phyloP scores from a whole-genome alignment of 2,113 vertebrate genomes.

The Chunga burmeisteri region DNA sequence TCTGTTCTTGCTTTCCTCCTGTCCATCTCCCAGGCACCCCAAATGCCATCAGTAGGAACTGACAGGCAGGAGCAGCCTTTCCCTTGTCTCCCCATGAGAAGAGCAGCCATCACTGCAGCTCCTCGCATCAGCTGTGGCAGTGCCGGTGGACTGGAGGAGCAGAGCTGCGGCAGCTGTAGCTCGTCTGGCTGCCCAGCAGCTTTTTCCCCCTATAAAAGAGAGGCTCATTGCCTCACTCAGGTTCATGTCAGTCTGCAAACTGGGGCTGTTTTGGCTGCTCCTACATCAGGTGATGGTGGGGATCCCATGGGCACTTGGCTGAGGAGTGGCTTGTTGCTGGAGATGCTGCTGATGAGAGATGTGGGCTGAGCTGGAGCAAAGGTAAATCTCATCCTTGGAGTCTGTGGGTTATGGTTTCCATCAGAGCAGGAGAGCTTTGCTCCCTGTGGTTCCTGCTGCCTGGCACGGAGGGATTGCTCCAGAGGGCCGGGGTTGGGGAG shows the following conservation, averaged over 20 bases:
- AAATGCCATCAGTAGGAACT: too few species aligned
- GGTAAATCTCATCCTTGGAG: background rate
- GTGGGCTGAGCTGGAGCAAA: background rate
- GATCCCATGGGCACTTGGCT: fast-evolving
- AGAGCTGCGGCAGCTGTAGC: background rate
- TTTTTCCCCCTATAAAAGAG: background rate
- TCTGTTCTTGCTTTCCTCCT: background rate
- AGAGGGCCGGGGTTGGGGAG: background rate
- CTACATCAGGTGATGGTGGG: background rate
- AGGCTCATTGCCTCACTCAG: fast-evolving
- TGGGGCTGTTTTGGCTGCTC: background rate
- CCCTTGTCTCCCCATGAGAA: too few species aligned
- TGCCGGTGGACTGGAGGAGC: background rate
- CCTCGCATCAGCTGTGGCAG: background rate
- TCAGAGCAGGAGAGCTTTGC: background rate
- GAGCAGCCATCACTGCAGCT: background rate
- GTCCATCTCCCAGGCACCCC: background rate
- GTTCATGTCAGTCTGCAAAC: background rate
- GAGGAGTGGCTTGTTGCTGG: background rate
- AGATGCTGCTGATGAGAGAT: background rate
- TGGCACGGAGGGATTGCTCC: background rate
- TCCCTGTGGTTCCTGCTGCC: background rate
- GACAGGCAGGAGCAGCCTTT: background rate
- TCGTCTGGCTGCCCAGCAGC: background rate
- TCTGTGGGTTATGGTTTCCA: background rate